Base-by-base conservation (phyloP, 2,113 vertebrate species). In the Chauna torquata region DNA sequence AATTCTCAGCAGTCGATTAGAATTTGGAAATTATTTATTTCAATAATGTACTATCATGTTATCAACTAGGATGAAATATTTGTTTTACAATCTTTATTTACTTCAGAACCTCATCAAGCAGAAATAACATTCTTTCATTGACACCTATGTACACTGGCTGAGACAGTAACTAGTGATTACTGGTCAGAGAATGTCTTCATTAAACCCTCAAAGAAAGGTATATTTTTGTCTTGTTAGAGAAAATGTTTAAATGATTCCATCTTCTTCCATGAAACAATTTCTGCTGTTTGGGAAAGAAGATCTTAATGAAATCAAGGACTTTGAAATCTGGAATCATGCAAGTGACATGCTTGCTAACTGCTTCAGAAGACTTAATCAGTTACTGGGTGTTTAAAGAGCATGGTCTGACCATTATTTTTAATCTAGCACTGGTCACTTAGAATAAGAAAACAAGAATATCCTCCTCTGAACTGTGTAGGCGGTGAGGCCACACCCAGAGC, bases 251-350 rank as follows among this genome's bases (percentile, higher is more conserved):
- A 74, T 52, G 79, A 16, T 86, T 92, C 49, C 57, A 27, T 78
- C 49, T 68, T 54, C 24, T 80, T 90, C 44, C 36, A 82, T 76
- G 66, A 65, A 68, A 80, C 68, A 69, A n/a, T 76, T 96, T 96
- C 89, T 34, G 40, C 71, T 70, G 40, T 78, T 80, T 82, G 42
- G 47, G 58, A 79, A 40, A 83, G 47, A 82, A 85, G 47, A 49
- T 40, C 28, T 85, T 79, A 74, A 78, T 95, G 83, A 95, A 96
- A 85, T 94, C 66, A 91, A 95, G 68, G 80, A 47, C 78, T 96
- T 69, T 78, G 90, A 82, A 88, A 95, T 30, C 72, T 92, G 76
- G 47, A 91, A 55, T 50, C 27, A 78, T 90, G 25, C 42, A 76
- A 79, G 77, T 80, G 22, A 2, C 13, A 23, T 59, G 27, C 69